phyloP scores from a whole-genome alignment of 2,888 invertebrate species.

The Melieria crassipennis region DNA sequence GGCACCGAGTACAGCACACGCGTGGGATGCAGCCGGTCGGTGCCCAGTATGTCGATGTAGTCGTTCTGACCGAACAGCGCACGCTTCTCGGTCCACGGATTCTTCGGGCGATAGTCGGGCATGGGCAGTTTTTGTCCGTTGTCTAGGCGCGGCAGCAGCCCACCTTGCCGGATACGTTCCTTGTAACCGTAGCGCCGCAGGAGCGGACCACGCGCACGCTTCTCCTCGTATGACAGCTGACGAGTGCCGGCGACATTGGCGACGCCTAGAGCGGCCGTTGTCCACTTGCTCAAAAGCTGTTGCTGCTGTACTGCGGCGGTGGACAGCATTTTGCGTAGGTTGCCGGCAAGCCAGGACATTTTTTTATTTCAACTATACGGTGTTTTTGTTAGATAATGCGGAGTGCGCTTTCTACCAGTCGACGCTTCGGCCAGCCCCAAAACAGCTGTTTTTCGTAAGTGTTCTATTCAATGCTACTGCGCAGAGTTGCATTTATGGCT shows the following conservation, averaged over 20 bases:
- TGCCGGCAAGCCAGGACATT: slow-evolving; percentile 42
- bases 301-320: slow-evolving; percentile 6
- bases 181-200: slow-evolving; percentile 74
- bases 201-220: slow-evolving; percentile 68
- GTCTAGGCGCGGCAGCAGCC: slow-evolving; percentile 75
- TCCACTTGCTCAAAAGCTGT: slow-evolving; percentile 16
- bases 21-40: slow-evolving; percentile 83
- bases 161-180: slow-evolving; percentile 74
- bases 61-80: slow-evolving; percentile 96
- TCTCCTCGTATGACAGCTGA: slow-evolving; percentile 69
- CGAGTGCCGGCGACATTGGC: slow-evolving; percentile 52
- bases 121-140: slow-evolving; percentile 70
- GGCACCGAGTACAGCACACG: slow-evolving; percentile 87
- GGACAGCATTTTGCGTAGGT: slow-evolving; percentile 28
- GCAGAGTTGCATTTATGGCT: not conserved
- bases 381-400: slow-evolving; percentile 19
- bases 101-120: slow-evolving; percentile 77
- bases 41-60: slow-evolving; percentile 95
- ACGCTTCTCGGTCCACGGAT: slow-evolving; percentile 79
- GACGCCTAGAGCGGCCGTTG: not conserved
- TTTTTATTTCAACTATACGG: not conserved
- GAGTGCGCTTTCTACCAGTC: not conserved
- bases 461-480: not conserved
- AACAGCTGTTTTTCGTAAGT: slow-evolving; percentile 23
- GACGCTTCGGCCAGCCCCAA: not conserved